Evolutionary conservation across 2,113 vertebrate genomes (phyloP).

Genomic region (Mormoops blainvillei): DNA sequence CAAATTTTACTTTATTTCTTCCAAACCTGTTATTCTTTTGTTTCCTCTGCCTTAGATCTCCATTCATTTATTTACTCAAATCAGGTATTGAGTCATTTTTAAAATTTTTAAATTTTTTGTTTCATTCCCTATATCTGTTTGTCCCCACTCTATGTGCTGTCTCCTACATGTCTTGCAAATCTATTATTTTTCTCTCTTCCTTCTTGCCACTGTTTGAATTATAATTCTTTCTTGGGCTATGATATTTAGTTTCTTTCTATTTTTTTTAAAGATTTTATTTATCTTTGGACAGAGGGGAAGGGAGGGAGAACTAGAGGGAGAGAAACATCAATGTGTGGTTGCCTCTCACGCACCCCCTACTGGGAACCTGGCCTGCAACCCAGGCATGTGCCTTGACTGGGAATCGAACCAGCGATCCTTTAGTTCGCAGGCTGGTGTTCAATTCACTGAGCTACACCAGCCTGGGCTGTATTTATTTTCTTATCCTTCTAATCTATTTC

Average conservation of each 20-base stretch:
- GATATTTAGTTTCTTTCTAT: conserved; percentile 32
- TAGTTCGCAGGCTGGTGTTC: no score
- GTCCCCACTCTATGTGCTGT: neutral
- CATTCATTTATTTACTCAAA: neutral
- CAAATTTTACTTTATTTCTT: neutral
- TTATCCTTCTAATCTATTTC: neutral
- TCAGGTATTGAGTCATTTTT: neutral
- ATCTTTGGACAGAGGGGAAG: no score
- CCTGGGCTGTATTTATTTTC: no score
- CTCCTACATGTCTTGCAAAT: neutral
- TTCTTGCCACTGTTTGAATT: conserved; percentile 30
- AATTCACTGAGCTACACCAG: no score
- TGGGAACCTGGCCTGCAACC: no score
- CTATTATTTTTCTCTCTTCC: neutral
- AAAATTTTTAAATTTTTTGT: neutral
- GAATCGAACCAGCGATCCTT: no score
- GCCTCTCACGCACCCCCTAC: no score
- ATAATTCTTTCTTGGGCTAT: neutral
- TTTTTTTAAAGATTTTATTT: no score
- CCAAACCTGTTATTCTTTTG: neutral
- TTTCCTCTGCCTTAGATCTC: neutral
- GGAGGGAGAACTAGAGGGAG: no score
- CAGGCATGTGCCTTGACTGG: no score
- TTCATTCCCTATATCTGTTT: neutral
- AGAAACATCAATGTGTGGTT: no score